Conservation (phyloP, 2,113 vertebrate species). For the Rhinolophus ferrumequinum region DNA sequence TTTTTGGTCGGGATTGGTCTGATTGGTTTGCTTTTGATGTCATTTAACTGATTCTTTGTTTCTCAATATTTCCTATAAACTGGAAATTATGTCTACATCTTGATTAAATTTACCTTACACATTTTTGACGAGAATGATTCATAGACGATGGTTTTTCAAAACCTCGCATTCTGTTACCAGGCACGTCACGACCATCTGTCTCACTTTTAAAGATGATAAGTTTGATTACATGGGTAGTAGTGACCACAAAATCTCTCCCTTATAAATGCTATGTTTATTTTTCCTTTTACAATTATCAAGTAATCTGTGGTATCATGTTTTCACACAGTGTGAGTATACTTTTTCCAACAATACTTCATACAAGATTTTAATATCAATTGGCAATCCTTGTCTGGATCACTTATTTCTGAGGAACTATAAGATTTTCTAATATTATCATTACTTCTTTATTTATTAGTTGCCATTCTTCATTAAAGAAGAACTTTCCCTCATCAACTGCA, state of each 20-base stretch:
- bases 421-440: neutral
- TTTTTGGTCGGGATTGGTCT: neutral
- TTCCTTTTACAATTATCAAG: neutral
- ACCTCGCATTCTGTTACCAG: neutral
- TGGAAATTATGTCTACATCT: neutral
- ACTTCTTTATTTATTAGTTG: neutral
- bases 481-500: neutral
- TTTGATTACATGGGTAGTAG: neutral
- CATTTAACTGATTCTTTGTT: neutral
- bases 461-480: neutral
- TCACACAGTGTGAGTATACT: neutral
- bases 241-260: neutral
- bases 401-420: neutral
- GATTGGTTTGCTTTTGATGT: neutral
- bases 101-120: slow-evolving; percentile 4
- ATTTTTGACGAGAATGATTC: neutral
- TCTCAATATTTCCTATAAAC: neutral
- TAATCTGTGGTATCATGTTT: neutral
- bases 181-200: neutral
- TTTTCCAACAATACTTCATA: neutral
- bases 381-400: neutral
- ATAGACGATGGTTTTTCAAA: neutral
- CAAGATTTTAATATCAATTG: neutral
- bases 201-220: neutral
- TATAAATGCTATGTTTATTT: neutral